Evolutionary conservation across 35 echinoderm and acorn worm genomes (phyloP), one percentile per base, ranked within the genome.

Genomic region (Nesometra sesokonis): DNA sequence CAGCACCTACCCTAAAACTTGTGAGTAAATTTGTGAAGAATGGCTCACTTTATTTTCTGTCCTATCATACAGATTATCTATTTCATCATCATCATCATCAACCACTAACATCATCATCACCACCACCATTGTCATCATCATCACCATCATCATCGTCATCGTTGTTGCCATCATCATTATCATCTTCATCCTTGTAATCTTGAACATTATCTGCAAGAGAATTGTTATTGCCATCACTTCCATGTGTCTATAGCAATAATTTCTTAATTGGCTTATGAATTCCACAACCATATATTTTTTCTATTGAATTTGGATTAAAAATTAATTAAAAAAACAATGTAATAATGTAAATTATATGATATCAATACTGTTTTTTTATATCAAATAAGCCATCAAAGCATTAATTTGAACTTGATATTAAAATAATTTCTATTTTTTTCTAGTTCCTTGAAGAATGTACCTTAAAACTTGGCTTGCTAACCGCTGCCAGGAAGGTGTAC

Each of bases 371-470:
- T n/a, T n/a, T n/a, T n/a, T n/a, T n/a, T n/a, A n/a, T n/a, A n/a
- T n/a, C n/a, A n/a, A n/a, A n/a, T n/a, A n/a, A n/a, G n/a, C n/a
- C n/a, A n/a, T n/a, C n/a, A n/a, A n/a, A n/a, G n/a, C n/a, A 67
- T 67, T 15, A 67, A 15, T 15, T 15, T 67, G n/a, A 78, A 3
- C 9, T 3, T 27, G 4, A 5, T 78, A 8, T 30, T 78, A 78
- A 78, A 30, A 8, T 32, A 8, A n/a, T 33, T 37, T 30, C 35
- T 80, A 21, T 34, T 30, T 90, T 46, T 76, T 11, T 86, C 29
- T 79, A 97, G 96, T 99, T 99, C 40, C 85, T 99, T 31, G 96
- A 99, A 47, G 80, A 88, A 27, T 94, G 92, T 88, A 99, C 96
- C 0, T 21, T 94, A 21, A 94, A 92, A 52, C 82, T 99, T 52